These are phyloP conservation scores for Drymonia ruficornis DNA, from an alignment of 2,888 invertebrate genomes.

Conservation along the genomic window DNA sequence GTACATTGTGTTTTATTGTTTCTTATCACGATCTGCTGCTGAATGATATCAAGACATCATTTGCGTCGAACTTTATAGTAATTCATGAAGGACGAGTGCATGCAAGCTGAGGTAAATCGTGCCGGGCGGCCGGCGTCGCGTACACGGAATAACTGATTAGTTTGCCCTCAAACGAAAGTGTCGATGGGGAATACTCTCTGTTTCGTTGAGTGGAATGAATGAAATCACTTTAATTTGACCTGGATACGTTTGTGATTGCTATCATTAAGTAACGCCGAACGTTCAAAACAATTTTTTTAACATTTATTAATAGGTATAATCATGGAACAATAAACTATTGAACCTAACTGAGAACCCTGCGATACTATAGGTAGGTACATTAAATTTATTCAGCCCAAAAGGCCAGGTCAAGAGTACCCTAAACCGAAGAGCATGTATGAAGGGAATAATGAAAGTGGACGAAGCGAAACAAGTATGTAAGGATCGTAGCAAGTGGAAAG, in stretches of 20 bases:
- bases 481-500: too few species aligned
- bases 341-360: too few species aligned
- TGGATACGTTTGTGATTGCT: neutral
- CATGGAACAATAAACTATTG: too few species aligned
- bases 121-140: constrained; percentile 13
- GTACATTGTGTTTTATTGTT: constrained; percentile 61
- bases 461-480: too few species aligned
- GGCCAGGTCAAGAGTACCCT: too few species aligned
- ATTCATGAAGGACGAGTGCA: constrained; percentile 53
- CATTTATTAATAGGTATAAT: too few species aligned
- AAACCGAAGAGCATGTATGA: too few species aligned
- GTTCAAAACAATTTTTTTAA: too few species aligned
- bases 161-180: constrained; percentile 11
- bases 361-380: too few species aligned
- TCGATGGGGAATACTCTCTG: constrained; percentile 12
- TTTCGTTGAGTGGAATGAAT: constrained; percentile 1
- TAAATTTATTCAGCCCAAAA: too few species aligned
- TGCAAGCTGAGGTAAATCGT: constrained; percentile 41
- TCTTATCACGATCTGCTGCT: constrained; percentile 44
- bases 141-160: constrained; percentile 45
- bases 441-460: too few species aligned
- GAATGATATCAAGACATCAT: constrained; percentile 48
- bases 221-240: neutral
- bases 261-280: too few species aligned
- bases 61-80: constrained; percentile 52